phyloP scores from a whole-genome alignment of 2,113 vertebrate genomes.

The Rhipidura dahli region DNA sequence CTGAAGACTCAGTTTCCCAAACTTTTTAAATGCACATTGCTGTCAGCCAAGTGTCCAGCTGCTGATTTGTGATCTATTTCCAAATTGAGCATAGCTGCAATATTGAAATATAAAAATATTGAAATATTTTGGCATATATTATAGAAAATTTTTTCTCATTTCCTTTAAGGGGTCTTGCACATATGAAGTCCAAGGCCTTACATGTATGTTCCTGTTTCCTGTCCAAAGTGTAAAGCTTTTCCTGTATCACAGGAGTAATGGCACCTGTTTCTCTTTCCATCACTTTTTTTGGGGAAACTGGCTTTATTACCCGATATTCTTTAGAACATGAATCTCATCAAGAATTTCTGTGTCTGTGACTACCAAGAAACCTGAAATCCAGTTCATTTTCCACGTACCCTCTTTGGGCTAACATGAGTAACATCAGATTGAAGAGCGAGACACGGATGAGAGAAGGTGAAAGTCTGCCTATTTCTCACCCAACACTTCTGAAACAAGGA shows the following conservation, averaged over 20 bases:
- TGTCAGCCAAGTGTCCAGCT: accelerated
- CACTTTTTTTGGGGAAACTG: accelerated
- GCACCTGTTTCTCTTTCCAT: background rate
- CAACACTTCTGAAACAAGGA: background rate
- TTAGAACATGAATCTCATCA: background rate
- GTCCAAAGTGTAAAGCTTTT: background rate
- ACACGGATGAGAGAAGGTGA: background rate
- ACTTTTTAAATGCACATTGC: background rate
- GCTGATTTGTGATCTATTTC: background rate
- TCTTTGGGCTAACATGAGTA: background rate
- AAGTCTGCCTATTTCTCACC: background rate
- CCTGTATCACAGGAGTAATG: background rate
- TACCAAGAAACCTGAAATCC: background rate
- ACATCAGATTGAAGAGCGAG: background rate
- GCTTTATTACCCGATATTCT: background rate
- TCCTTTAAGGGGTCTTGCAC: background rate
- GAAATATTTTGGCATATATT: background rate
- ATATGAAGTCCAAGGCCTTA: background rate
- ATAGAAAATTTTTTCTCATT: background rate
- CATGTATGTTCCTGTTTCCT: background rate
- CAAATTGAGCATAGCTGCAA: background rate
- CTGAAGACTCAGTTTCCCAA: background rate
- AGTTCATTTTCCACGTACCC: background rate
- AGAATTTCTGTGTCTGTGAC: background rate
- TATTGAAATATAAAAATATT: background rate